These are phyloP conservation scores for Canis aureus DNA, from an alignment of 2,113 vertebrate species.

Conservation along the genomic window DNA sequence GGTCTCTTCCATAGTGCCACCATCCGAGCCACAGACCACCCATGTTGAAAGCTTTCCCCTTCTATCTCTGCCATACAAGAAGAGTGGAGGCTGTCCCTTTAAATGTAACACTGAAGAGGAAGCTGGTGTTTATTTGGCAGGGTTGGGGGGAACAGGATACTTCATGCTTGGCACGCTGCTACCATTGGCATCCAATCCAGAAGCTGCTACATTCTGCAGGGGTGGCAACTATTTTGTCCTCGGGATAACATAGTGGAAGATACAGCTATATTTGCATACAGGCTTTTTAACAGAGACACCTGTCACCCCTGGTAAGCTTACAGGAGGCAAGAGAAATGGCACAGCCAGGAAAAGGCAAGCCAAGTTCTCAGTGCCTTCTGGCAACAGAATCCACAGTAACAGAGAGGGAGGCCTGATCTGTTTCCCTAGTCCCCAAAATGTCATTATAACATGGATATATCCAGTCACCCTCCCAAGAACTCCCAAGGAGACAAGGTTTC, in stretches of 20 bases:
- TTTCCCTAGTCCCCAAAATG: constrained; percentile 10
- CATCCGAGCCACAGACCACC: background rate
- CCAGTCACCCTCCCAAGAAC: background rate
- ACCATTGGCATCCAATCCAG: constrained; percentile 63
- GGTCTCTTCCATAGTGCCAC: background rate
- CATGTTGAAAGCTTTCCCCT: background rate
- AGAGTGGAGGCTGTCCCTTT: background rate
- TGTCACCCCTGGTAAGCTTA: constrained; percentile 66
- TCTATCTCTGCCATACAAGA: background rate
- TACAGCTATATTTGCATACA: constrained; percentile 68
- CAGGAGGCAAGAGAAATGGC: constrained; percentile 55
- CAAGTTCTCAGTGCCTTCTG: constrained; percentile 60
- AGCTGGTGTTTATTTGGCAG: constrained; percentile 60
- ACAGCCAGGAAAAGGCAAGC: constrained; percentile 68
- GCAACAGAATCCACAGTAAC: constrained; percentile 39
- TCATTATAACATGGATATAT: constrained; percentile 11
- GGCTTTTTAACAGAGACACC: constrained; percentile 65
- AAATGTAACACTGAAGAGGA: constrained; percentile 58
- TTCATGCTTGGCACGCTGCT: constrained; percentile 69
- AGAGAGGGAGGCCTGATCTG: background rate
- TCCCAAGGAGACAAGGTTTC: background rate
- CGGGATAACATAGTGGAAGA: constrained; percentile 66
- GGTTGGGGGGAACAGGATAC: constrained; percentile 17
- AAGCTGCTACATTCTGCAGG: constrained; percentile 66
- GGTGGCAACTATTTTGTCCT: constrained; percentile 74